Evolutionary conservation across 53 echinoderm and acorn worm genomes (phyloP).

Genomic region (Astropecten irregularis): DNA sequence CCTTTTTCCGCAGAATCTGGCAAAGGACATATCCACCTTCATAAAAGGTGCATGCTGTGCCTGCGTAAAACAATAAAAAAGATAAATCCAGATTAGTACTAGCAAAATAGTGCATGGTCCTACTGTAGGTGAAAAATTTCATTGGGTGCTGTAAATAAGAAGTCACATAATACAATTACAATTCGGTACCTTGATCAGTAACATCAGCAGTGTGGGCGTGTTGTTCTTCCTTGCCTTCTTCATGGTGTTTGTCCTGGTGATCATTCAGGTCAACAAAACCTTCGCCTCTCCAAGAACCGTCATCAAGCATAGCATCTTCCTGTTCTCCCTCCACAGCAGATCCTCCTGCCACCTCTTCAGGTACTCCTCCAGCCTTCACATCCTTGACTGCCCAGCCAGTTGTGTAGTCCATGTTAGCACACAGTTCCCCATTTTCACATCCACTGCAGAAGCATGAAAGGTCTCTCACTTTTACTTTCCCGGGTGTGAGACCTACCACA

Average conservation of each 20-base stretch:
- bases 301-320: too few species aligned
- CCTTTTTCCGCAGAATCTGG: not conserved
- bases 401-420: not conserved
- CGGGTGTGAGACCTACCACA: not conserved
- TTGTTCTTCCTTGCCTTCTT: not conserved
- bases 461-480: slow-evolving; percentile 17
- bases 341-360: not conserved
- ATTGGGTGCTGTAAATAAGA: too few species aligned
- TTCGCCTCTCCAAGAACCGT: too few species aligned
- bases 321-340: not conserved
- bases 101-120: too few species aligned
- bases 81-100: too few species aligned
- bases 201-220: not conserved
- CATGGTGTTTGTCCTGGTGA: not conserved
- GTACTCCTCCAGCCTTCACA: not conserved
- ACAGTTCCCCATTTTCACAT: not conserved
- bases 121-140: too few species aligned
- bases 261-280: too few species aligned
- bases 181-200: too few species aligned
- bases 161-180: too few species aligned
- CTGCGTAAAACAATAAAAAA: not conserved
- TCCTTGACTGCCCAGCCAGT: not conserved
- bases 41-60: too few species aligned
- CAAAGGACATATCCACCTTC: not conserved
- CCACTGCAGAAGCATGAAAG: slow-evolving; percentile 36